Evolutionary conservation across 2,797 vertebrate species (phyloP), one percentile per base, ranked within the genome.

Genomic region (Pantherophis alleghaniensis): DNA sequence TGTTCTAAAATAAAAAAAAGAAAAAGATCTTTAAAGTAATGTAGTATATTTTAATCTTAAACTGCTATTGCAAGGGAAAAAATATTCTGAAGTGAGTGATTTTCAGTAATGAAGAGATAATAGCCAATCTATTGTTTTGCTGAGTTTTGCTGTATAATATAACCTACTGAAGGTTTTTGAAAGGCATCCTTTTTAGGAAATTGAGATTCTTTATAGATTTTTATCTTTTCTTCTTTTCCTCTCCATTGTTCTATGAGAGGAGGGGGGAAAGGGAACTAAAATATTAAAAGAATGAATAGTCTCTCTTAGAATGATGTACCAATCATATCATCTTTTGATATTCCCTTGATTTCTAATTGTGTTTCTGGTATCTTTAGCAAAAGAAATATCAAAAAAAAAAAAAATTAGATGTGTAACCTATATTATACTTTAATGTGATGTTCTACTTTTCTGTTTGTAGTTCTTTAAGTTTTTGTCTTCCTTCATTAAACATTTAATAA

Each of bases 401-500:
- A 86, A 98, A 97, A 96, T 90, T 95, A 96, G 96, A 97, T 97
- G 96, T 95, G 96, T 97, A 98, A 97, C 97, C 94, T 96, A 96
- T 97, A 97, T 97, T 98, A 98, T 95, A 97, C 97, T 98, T 98
- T 97, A 98, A 98, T 98, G 97, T 90, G 95, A 97, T 97, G 98
- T 98, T 98, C 98, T 98, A 97, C 98, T 99, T 98, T 99, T 99
- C 98, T 98, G 97, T 98, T 99, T 98, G 98, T 98, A 98, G 99
- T 98, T 98, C 98, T 98, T 99, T 98, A 99, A 98, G 98, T 98
- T 99, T 99, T 98, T 99, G 98, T 99, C 98, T 99, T 98, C 98
- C 98, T 98, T 98, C 98, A 98, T 99, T 98, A 98, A 98, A 99
- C 99, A 99, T 99, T 99, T 99, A 99, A 99, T 99, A 99, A 99